These are phyloP conservation scores for Notarius lentiginosus DNA, from an alignment of 2,113 vertebrate species.

Conservation along the genomic window DNA sequence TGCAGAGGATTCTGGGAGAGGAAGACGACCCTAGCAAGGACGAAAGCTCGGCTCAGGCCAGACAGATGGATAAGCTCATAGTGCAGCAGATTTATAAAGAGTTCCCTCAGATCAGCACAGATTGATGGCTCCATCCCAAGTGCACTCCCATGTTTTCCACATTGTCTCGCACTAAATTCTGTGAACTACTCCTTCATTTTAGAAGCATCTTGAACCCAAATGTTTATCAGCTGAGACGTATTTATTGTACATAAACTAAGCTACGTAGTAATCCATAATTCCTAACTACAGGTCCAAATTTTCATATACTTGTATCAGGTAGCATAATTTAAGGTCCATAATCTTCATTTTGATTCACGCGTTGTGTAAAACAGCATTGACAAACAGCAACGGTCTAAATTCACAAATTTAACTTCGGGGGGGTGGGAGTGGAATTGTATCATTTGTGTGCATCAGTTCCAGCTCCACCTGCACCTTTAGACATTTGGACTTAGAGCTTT, in stretches of 20 bases:
- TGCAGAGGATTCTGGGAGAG: constrained; percentile 89
- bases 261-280: neutral
- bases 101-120: constrained; percentile 80
- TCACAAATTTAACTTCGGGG: neutral
- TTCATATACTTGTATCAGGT: neutral
- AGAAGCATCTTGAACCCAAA: neutral
- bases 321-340: no score
- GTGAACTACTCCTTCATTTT: neutral
- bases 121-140: constrained; percentile 50
- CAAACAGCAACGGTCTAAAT: neutral
- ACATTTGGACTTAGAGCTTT: neutral
- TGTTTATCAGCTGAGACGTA: neutral
- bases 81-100: constrained; percentile 90
- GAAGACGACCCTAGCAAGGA: constrained; percentile 74
- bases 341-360: neutral
- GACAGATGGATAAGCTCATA: constrained; percentile 96
- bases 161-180: neutral
- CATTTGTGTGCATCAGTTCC: neutral
- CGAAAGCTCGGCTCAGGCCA: constrained; percentile 76
- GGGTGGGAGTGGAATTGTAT: no score
- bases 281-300: neutral
- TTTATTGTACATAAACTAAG: neutral
- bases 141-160: neutral
- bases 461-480: neutral
- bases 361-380: neutral